phyloP scores from a whole-genome alignment of 2,113 vertebrate species.

The Bujurquina vittata region DNA sequence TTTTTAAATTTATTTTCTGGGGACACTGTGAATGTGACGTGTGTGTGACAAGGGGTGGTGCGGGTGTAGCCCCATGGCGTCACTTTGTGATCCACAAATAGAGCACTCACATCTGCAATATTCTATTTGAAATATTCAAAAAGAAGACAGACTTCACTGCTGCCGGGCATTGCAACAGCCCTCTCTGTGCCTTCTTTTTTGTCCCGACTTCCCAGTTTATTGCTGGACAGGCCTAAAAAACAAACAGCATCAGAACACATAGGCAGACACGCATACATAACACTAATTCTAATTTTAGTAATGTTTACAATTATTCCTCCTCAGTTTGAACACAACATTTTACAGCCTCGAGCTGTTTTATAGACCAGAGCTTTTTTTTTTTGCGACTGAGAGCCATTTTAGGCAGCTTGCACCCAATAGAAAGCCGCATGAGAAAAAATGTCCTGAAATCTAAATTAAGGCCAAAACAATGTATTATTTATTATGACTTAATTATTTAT shows the following conservation, averaged over 20 bases:
- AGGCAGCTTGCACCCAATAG: neutral
- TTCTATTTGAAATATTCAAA: conserved; percentile 56
- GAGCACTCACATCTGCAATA: conserved; percentile 46
- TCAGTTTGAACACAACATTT: neutral
- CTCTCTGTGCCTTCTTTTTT: conserved; percentile 4
- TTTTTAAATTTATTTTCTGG: neutral
- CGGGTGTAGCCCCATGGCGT: neutral
- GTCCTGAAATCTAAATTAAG: conserved; percentile 50
- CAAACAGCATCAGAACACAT: conserved; percentile 20
- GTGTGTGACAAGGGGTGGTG: neutral
- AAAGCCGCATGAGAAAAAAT: conserved; percentile 27
- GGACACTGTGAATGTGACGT: neutral
- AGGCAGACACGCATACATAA: conserved; percentile 10
- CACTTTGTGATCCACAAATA: conserved; percentile 59
- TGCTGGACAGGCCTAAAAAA: conserved; percentile 6
- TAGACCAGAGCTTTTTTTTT: neutral
- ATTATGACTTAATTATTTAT: conserved; percentile 56
- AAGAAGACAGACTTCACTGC: conserved; percentile 21
- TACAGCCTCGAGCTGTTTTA: neutral
- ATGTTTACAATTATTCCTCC: neutral
- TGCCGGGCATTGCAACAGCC: conserved; percentile 17
- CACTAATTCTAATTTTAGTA: neutral
- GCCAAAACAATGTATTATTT: conserved; percentile 50
- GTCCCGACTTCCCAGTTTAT: neutral
- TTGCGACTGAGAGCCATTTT: neutral